Base-by-base conservation (phyloP, 2,113 vertebrate genomes). In the Puntigrus tetrazona region DNA sequence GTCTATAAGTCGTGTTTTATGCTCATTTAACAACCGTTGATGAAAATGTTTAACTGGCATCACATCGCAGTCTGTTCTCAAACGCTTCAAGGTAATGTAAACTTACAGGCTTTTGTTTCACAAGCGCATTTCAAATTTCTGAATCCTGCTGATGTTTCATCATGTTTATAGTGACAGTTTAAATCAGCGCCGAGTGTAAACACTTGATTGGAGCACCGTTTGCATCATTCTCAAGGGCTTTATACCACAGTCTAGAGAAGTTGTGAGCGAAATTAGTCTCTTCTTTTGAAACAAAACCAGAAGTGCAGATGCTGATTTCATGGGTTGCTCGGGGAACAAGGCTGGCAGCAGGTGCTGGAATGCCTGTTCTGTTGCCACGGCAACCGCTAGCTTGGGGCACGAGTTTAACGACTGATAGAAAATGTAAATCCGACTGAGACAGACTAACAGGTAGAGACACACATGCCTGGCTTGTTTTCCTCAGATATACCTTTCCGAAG, bases 291-390 rank as follows among this genome's bases (percentile, higher is more conserved):
- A 81, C 63, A 81, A 81, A 69, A 50, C 34, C 31, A 34, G 13
- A 55, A 70, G 29, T 70, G 63, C 63, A 81, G 79, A 70, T 50
- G 63, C 45, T 82, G 80, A 70, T 81, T 80, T 81, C 87, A 91
- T 74, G 59, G 83, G 73, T 78, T 81, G 85, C 65, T 77, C 57
- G 78, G 88, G 85, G 72, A 82, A 67, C 57, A 34, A 74, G 57
- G 86, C 84, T 78, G 83, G 88, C 73, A 84, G 77, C 80, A 85
- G 84, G 86, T 83, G 70, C 86, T 75, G 83, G 88, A 93, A 90
- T 92, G 92, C 92, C 91, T 88, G 89, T 91, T 90, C 89, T 92
- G 94, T 94, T 94, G 89, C 93, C 88, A 91, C 93, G 90, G 92
- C 90, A 93, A 94, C 93, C 25, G 81, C 57, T 92, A 89, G 89